phyloP scores from a whole-genome alignment of 1,140 invertebrate genomes.

The Tetramorium alpestre region DNA sequence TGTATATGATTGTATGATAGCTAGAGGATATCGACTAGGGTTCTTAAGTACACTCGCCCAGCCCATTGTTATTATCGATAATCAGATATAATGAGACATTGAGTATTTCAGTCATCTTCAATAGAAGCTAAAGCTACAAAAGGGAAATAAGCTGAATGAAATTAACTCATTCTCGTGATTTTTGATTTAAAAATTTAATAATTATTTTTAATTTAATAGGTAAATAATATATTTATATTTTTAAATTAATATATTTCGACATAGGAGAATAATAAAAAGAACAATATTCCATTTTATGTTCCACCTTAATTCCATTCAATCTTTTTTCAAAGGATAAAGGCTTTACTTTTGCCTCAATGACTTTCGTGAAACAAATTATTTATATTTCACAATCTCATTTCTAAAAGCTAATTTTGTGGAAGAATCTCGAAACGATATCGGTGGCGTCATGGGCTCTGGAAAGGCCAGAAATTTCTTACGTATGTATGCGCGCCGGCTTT shows the following conservation, averaged over 20 bases:
- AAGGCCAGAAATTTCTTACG: constrained; percentile 49
- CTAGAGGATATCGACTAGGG: not conserved
- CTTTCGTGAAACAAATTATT: not conserved
- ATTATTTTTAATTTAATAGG: not conserved
- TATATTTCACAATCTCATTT: not conserved
- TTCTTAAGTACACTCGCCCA: not conserved
- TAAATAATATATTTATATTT: too few species aligned
- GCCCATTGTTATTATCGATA: not conserved
- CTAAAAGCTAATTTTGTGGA: not conserved
- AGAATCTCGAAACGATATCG: not conserved
- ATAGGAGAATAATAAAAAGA: not conserved
- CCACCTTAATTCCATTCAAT: not conserved
- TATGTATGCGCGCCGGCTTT: constrained; percentile 53
- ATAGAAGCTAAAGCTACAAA: not conserved
- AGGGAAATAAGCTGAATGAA: not conserved
- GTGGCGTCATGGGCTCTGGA: not conserved
- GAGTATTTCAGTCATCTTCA: not conserved
- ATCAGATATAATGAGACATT: constrained; percentile 2
- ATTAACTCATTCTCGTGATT: not conserved
- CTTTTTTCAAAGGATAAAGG: not conserved
- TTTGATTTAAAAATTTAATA: not conserved
- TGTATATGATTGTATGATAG: constrained; percentile 35
- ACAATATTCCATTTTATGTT: not conserved
- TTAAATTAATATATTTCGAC: too few species aligned
- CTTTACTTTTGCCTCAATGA: not conserved